These are phyloP conservation scores for Apostichopus parvimensis DNA, from an alignment of 35 echinoderm and acorn worm genomes.

Conservation along the genomic window DNA sequence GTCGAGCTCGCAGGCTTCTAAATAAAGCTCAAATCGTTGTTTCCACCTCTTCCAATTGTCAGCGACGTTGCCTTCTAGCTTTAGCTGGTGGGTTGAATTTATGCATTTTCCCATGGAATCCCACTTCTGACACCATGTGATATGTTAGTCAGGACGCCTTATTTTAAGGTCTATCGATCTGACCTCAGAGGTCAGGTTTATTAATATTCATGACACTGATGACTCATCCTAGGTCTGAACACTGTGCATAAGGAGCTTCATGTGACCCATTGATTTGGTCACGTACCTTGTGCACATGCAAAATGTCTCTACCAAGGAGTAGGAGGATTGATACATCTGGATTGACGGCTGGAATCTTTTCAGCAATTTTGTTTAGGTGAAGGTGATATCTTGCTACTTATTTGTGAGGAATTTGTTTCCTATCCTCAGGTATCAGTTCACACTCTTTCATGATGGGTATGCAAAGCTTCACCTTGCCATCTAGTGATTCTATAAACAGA, in stretches of 20 bases:
- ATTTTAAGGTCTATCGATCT: no score
- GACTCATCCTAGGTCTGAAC: constrained; percentile 37
- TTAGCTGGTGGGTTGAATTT: neutral
- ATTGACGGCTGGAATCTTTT: constrained; percentile 2
- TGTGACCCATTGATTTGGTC: constrained; percentile 28
- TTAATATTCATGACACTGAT: neutral
- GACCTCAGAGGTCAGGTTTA: no score
- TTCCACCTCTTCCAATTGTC: neutral
- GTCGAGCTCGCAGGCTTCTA: no score
- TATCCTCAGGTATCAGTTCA: constrained; percentile 39
- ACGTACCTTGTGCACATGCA: constrained; percentile 15
- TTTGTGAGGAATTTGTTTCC: constrained; percentile 57
- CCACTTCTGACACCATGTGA: no score
- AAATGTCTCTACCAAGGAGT: constrained; percentile 1
- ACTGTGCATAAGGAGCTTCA: constrained; percentile 40
- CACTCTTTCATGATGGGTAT: constrained; percentile 39
- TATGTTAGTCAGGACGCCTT: no score
- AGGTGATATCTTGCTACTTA: constrained; percentile 13
- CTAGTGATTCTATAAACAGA: constrained; percentile 17
- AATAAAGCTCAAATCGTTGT: neutral
- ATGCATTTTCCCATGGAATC: neutral
- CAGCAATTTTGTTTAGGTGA: constrained; percentile 23
- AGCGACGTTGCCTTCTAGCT: neutral
- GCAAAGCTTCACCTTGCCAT: constrained; percentile 17
- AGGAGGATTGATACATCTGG: neutral